A percentile compares a stretch with the other conserved stretches of the same genome.
These are phyloP conservation scores for Enteromius radiatus DNA, from an alignment of 2,797 vertebrate genomes.

Conservation along the genomic window DNA sequence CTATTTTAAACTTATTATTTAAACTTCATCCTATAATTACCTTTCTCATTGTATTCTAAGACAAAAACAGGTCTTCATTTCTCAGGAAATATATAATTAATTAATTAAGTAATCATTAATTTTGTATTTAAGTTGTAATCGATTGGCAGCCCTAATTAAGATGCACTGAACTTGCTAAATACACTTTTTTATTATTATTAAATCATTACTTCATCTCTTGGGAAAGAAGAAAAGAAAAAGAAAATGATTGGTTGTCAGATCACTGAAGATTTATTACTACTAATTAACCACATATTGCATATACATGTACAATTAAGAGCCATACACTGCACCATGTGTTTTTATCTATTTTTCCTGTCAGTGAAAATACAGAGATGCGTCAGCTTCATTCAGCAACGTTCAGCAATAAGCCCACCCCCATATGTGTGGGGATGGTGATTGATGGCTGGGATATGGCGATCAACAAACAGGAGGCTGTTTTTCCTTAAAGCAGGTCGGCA, in stretches of 20 bases:
- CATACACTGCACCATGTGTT: slow-evolving; percentile 27
- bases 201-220: slow-evolving; percentile 6
- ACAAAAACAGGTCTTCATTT: not conserved
- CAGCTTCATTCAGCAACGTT: slow-evolving; percentile 36
- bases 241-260: slow-evolving; percentile 11
- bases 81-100: not conserved
- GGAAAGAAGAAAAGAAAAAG: not conserved
- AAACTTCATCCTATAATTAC: not conserved
- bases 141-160: not conserved
- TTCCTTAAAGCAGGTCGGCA: slow-evolving; percentile 61
- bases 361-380: slow-evolving; percentile 33
- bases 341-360: slow-evolving; percentile 23
- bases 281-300: slow-evolving; percentile 39
- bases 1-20: not conserved
- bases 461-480: slow-evolving; percentile 65
- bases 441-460: slow-evolving; percentile 69
- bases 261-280: slow-evolving; percentile 5
- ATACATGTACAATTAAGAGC: slow-evolving; percentile 20
- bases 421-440: slow-evolving; percentile 69
- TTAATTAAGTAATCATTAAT: not conserved
- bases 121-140: not conserved
- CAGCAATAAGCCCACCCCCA: slow-evolving; percentile 47
- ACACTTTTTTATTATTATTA: not conserved
- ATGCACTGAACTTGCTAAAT: not conserved
- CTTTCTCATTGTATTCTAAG: not conserved